These are phyloP conservation scores for Emydocephalus ijimae DNA, from an alignment of 2,113 vertebrate genomes.

Conservation along the genomic window DNA sequence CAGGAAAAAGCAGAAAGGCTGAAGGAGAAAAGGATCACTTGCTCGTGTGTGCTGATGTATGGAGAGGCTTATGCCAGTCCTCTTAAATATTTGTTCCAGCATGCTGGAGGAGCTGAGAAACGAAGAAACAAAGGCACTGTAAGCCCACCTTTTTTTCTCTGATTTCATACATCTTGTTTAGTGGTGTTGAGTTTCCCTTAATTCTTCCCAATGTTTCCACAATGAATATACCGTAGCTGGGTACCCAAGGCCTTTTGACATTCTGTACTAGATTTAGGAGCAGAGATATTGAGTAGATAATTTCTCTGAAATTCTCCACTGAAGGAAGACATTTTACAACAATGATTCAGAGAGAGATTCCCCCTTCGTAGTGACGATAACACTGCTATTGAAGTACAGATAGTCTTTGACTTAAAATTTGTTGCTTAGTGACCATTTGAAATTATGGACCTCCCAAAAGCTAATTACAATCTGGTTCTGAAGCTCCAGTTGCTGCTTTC, in stretches of 20 bases:
- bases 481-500: background rate
- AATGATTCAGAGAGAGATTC: background rate
- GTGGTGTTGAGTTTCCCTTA: background rate
- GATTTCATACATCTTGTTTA: background rate
- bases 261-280: background rate
- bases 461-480: background rate
- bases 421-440: background rate
- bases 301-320: background rate
- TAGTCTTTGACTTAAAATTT: background rate
- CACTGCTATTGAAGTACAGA: background rate
- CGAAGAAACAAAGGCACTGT: background rate
- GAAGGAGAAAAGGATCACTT: background rate
- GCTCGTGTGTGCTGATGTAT: background rate
- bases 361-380: background rate
- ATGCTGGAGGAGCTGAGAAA: background rate
- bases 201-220: background rate
- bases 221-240: background rate
- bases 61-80: too few relatives aligned
- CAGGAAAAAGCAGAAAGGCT: background rate
- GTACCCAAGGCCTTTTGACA: background rate
- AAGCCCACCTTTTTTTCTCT: background rate
- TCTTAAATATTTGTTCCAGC: background rate
- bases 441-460: background rate
- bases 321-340: background rate
- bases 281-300: background rate